phyloP scores from a whole-genome alignment of 2,797 vertebrate species.

The Rhodeus uyekii region DNA sequence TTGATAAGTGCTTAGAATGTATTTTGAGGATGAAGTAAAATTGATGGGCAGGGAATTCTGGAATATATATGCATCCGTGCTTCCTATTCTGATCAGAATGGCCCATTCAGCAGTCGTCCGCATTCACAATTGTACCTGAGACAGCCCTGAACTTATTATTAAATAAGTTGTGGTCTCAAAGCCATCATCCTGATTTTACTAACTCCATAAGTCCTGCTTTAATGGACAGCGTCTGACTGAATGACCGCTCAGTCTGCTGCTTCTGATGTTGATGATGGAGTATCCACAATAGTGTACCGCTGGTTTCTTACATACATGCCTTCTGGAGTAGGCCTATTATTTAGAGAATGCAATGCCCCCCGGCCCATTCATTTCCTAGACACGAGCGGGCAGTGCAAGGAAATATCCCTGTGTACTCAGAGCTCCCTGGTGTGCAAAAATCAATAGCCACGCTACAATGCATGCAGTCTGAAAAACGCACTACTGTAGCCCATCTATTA shows the following conservation, averaged over 20 bases:
- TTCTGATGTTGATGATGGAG: slow-evolving; percentile 10
- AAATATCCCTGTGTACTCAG: slow-evolving; percentile 23
- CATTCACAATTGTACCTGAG: background rate
- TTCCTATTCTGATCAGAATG: background rate
- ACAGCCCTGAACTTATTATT: background rate
- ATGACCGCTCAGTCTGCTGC: background rate
- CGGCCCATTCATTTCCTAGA: slow-evolving; percentile 30
- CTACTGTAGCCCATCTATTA: slow-evolving; percentile 32
- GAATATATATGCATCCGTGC: background rate
- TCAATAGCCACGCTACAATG: slow-evolving; percentile 39
- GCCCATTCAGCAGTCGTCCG: background rate
- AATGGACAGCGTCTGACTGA: slow-evolving; percentile 1
- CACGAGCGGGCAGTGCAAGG: slow-evolving; percentile 8
- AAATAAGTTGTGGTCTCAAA: slow-evolving; percentile 2
- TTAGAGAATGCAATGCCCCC: slow-evolving; percentile 14
- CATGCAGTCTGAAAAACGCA: slow-evolving; percentile 10
- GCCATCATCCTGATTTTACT: background rate
- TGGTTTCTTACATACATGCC: slow-evolving; percentile 4
- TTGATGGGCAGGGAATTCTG: background rate
- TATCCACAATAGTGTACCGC: background rate
- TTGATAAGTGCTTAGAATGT: background rate
- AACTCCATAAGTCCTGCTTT: background rate
- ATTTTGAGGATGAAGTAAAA: background rate
- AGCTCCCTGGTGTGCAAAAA: slow-evolving; percentile 32
- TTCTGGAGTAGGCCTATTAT: slow-evolving; percentile 25